phyloP scores from a whole-genome alignment of 35 echinoderm and acorn worm genomes.

The Ophiothrix spiculata region DNA sequence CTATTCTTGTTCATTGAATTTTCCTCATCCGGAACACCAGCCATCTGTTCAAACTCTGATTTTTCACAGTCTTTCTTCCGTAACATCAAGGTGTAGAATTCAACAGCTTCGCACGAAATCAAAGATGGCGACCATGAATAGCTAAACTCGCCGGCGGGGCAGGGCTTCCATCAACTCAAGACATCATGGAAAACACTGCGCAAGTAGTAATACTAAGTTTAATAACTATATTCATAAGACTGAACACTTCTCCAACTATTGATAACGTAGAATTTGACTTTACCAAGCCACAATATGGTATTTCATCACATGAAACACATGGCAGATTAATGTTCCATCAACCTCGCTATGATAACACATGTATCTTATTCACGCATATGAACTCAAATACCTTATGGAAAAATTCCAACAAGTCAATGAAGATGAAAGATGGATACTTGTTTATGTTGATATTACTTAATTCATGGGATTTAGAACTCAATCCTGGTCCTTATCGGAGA shows the following conservation, averaged over 20 bases:
- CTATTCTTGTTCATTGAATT: too few relatives aligned
- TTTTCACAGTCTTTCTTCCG: too few relatives aligned
- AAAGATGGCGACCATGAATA: background rate
- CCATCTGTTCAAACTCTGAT: too few relatives aligned
- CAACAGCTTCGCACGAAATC: background rate
- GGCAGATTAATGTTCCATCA: background rate
- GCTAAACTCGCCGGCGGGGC: background rate
- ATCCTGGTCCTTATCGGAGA: background rate
- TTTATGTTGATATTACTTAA: background rate
- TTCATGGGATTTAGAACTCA: background rate
- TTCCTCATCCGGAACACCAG: too few relatives aligned
- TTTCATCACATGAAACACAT: background rate
- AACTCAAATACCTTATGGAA: background rate
- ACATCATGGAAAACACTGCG: background rate
- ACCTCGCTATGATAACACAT: background rate
- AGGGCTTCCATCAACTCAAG: background rate
- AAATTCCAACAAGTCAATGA: background rate
- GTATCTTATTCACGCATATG: background rate
- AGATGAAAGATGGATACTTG: background rate
- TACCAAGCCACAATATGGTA: background rate
- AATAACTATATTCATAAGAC: background rate
- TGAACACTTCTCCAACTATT: background rate
- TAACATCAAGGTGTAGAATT: background rate
- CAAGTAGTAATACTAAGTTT: background rate
- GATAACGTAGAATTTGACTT: background rate